Conservation (phyloP, 2,888 invertebrate species). For the Drosophila infuscata region DNA sequence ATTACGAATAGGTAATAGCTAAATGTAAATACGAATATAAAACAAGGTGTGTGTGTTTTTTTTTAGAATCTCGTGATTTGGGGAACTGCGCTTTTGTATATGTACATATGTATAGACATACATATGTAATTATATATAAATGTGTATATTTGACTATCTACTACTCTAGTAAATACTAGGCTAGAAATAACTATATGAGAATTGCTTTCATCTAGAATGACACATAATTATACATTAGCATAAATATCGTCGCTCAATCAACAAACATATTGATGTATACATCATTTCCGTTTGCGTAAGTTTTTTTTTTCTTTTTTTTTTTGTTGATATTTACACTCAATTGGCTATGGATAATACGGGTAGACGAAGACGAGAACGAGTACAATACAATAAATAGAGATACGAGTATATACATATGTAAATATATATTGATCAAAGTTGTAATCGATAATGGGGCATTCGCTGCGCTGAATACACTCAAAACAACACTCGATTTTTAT, state of each 20-base stretch:
- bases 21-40: slow-evolving; percentile 17
- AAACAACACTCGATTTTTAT: slow-evolving; percentile 5
- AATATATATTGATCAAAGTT: slow-evolving; percentile 27
- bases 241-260: slow-evolving; percentile 30
- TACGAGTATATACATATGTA: slow-evolving; percentile 37
- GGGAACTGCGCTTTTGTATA: slow-evolving; percentile 6
- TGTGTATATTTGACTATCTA: slow-evolving; percentile 21
- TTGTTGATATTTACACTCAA: slow-evolving; percentile 43
- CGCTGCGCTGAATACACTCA: slow-evolving; percentile 13
- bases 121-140: slow-evolving; percentile 47
- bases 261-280: slow-evolving; percentile 14
- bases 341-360: slow-evolving; percentile 42
- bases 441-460: slow-evolving; percentile 15
- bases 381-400: slow-evolving; percentile 32
- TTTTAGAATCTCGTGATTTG: not conserved
- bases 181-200: slow-evolving; percentile 38
- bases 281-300: not conserved
- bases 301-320: not conserved
- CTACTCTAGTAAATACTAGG: slow-evolving; percentile 47
- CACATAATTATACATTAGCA: slow-evolving; percentile 24
- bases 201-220: slow-evolving; percentile 44
- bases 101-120: slow-evolving; percentile 23
- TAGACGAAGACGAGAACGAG: slow-evolving; percentile 36
- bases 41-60: not conserved
- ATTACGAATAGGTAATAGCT: slow-evolving; percentile 29